Conservation (phyloP, 64 coral and sea anemone species). For the Porites australiensis region DNA sequence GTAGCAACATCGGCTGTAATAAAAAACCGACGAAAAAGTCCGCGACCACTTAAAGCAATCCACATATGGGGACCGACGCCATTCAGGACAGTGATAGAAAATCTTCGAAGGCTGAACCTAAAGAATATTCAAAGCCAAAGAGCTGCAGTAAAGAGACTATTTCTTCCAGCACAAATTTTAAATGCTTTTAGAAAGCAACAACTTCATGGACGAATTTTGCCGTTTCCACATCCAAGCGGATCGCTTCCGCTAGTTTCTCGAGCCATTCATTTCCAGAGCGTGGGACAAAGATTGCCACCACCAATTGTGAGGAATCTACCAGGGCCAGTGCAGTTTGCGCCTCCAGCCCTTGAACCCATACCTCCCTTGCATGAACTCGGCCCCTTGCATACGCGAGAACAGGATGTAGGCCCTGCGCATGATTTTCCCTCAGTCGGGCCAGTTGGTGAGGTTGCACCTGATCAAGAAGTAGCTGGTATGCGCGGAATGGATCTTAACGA, state of each 20-base stretch:
- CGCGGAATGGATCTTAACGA: not conserved
- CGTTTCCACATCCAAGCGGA: not conserved
- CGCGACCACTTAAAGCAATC: conserved; percentile 81
- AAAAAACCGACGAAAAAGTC: conserved; percentile 71
- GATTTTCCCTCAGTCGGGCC: not conserved
- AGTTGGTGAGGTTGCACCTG: not conserved
- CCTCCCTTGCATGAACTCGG: not conserved
- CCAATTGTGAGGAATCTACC: not conserved
- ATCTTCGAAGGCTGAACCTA: conserved; percentile 60
- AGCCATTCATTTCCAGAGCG: not conserved
- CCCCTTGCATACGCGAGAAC: not conserved
- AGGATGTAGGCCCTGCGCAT: not conserved
- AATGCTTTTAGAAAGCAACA: not conserved
- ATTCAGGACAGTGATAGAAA: conserved; percentile 75
- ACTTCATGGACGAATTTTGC: not conserved
- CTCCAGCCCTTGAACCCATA: not conserved
- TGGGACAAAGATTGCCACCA: no score
- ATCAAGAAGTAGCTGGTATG: not conserved
- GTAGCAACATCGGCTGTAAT: conserved; percentile 91
- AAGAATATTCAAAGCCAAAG: conserved; percentile 55
- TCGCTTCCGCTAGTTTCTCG: not conserved
- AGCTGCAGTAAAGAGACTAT: conserved; percentile 45
- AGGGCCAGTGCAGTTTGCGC: not conserved
- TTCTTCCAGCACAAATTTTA: conserved; percentile 36
- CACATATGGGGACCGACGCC: conserved; percentile 91